Evolutionary conservation across 2,888 invertebrate species (phyloP).

Genomic region (Tortrix viridana): DNA sequence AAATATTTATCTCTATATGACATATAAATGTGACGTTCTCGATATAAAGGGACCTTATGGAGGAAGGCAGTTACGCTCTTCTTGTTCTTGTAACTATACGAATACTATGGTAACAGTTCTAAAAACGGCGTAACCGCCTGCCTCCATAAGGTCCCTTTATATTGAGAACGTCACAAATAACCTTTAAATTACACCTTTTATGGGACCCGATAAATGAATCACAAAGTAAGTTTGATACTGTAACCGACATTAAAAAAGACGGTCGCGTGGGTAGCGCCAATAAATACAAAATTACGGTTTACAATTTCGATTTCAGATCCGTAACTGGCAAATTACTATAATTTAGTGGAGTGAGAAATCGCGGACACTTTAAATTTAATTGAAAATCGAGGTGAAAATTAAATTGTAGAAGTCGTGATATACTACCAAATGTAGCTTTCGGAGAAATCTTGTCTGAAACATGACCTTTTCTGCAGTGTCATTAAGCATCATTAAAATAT

Average conservation of each 20-base stretch:
- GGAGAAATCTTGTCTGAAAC: constrained; percentile 60
- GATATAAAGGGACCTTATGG: too few species aligned
- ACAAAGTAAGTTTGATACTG: constrained; percentile 24
- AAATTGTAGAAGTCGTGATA: constrained; percentile 43
- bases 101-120: too few species aligned
- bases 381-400: constrained; percentile 49
- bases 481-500: constrained; percentile 21
- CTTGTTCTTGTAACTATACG: too few species aligned
- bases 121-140: too few species aligned
- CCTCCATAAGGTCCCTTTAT: too few species aligned
- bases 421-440: constrained; percentile 56
- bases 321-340: constrained; percentile 35
- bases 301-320: constrained; percentile 38
- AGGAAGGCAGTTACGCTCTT: too few species aligned
- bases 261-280: constrained; percentile 13
- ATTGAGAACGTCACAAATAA: too few species aligned
- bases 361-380: constrained; percentile 44
- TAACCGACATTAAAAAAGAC: constrained; percentile 6
- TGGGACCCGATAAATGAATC: constrained; percentile 16
- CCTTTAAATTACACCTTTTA: constrained; percentile 27
- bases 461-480: constrained; percentile 40
- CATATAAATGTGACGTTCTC: too few species aligned
- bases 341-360: constrained; percentile 40
- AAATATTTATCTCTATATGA: neutral
- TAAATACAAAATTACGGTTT: constrained; percentile 16